Base-by-base conservation (phyloP, 2,888 invertebrate species). In the Colostygia pectinataria region DNA sequence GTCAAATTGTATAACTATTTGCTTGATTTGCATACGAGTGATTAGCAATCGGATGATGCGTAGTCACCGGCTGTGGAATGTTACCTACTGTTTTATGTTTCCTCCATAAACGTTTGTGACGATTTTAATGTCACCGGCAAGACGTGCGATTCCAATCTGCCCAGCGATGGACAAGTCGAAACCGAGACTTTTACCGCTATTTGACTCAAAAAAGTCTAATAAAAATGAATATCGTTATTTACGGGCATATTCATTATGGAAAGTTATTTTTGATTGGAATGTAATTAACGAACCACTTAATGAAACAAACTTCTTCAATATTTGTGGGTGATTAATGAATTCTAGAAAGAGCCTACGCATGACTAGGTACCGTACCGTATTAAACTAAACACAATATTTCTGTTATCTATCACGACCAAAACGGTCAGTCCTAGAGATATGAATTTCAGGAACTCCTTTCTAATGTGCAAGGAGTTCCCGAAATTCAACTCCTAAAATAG, bases 1-100 rank as follows among this genome's bases (percentile, higher is more conserved):
- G 76, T 83, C 78, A 81, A 80, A 77, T 74, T 74, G 70, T 79
- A 76, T 75, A 76, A 76, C 67, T 70, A 76, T 33, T 33, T 71
- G 72, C 72, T 66, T 78, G 65, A 85, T 86, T 86, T 83, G 80
- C 84, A 83, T 86, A 82, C 74, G 67, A 74, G 77, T 78, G 79
- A 79, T 81, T 77, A 79, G 61, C 64, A 60, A 71, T 66, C 62
- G 62, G 73, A 73, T 71, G 71, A 77, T 70, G 68, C 63, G 66
- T 61, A 74, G 73, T 73, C 70, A 37, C 29, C 7, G 63, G 64
- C 60, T 66, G 61, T 71, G 78, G 79, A 85, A 84, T 82, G 77
- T 71, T 73, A 74, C 63, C 68, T 69, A n/a, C n/a, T n/a, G 74
- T 78, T 83, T 57, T 73, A 74, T 71, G 76, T 78, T 83, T 79